Conservation (phyloP, 2,113 vertebrate genomes). For the Potamarius usumacintae region DNA sequence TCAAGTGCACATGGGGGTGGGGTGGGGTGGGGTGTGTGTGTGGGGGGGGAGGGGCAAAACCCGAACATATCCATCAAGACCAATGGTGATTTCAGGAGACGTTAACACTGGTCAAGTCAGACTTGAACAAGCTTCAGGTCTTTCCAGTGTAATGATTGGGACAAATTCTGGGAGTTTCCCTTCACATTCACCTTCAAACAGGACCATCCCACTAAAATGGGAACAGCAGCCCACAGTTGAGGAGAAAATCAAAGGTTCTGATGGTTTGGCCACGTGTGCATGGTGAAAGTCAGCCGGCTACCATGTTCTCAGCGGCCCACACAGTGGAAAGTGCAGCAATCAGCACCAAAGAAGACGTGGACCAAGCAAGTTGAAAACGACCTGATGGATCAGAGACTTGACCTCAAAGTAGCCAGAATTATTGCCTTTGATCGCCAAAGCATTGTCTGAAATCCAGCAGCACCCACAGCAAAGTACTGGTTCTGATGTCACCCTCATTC, state of each 20-base stretch:
- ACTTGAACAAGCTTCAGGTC: neutral
- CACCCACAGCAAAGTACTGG: neutral
- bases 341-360: neutral
- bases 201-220: neutral
- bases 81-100: neutral
- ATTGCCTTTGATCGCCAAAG: neutral
- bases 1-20: neutral
- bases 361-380: slow-evolving; percentile 12
- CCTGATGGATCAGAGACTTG: neutral
- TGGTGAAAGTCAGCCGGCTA: neutral
- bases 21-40: too few species aligned
- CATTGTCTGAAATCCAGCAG: neutral
- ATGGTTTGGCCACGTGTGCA: slow-evolving; percentile 10
- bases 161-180: neutral
- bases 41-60: neutral
- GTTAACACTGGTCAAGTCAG: neutral
- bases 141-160: neutral
- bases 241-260: neutral
- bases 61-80: neutral
- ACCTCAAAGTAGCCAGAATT: neutral
- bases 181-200: neutral
- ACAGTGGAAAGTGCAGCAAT: neutral
- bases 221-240: neutral
- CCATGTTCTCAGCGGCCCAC: neutral
- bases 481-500: neutral